Evolutionary conservation across 2,113 vertebrate species (phyloP), one percentile per base, ranked within the genome.

Genomic region (Limnothrissa miodon): DNA sequence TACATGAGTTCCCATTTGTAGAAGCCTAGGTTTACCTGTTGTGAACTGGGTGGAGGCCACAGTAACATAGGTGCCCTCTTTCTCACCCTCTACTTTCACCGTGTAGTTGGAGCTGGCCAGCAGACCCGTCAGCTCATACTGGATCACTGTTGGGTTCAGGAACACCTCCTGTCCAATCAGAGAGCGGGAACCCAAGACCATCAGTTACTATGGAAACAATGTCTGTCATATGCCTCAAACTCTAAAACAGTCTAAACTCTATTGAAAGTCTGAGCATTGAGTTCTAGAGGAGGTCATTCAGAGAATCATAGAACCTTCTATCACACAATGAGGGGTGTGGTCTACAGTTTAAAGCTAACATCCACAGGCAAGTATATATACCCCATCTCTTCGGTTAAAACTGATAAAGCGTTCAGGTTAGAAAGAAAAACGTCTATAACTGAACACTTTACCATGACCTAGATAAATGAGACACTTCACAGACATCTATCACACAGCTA

Each of bases 1-100:
- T n/a, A n/a, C n/a, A n/a, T n/a, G n/a, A 42, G 42, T 42, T 2
- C 2, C 42, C 42, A 53, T 21, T 23, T 56, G 21, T 56, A 56
- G 19, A 21, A 56, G 51, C 51, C 51, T 21, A 56, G 51, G 21
- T 6, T 85, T 88, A 98, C 97, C 96, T 4, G 97, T 99, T 82
- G 91, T 92, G 82, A 98, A 97, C 83, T 94, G 92, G 19, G 94
- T 89, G 13, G 96, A 91, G 39, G 96, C 87, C 0, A 95, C 86
- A 0, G 93, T 87, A 0, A 89, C 89, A 81, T 95, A 92, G 23
- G 85, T 87, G 15, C 92, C 85, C 4, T 91, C 92, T 83, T 92
- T 93, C 86, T 93, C 78, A 0, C 95, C 95, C 89, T 94, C 92
- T 4, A 99, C 93, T 88, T 91, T 90, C 46, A 95, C 94, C 3